Base-by-base conservation (phyloP, 2,797 vertebrate species). In the Peromyscus nudipes region DNA sequence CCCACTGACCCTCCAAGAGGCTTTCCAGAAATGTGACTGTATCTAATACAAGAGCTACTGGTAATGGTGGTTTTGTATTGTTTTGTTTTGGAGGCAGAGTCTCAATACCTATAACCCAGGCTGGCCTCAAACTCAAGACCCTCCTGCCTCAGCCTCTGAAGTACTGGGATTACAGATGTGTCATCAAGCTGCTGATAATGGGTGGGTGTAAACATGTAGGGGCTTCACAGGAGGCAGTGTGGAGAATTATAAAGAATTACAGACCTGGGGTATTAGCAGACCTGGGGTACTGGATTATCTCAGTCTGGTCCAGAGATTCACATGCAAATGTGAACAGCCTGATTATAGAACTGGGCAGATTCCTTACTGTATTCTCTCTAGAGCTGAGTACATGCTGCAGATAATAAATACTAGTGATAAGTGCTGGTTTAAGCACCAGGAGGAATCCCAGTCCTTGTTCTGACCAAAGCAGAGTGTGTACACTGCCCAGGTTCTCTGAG, bases 121-220 rank as follows among this genome's bases (percentile, higher is more conserved):
- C 55, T 76, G 71, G 55, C 55, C 14, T 76, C 69, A 76, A 75
- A 88, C 86, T 43, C 27, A 31, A 57, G 86, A 88, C 49, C 85
- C n/a, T 29, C 83, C 67, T 40, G 34, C 49, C 85, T 73, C 52
- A 73, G n/a, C 14, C n/a, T 57, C 67, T 88, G 43, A 85, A 73
- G 34, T 40, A 11, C 67, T 73, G n/a, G n/a, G 69, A 57, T 73
- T 73, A 57, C 8, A 73, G 67, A 27, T 37, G 23, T 87, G 49
- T 52, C 8, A n/a, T 37, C 46, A 29, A 31, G 86, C 52, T 21
- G 29, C 73, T 64, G 55, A 40, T 7, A 82, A 60, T 17, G 3
- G 55, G 12, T 0, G 0, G 57, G 21, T 19, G 19, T 6, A 64
- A 49, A 75, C 8, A 12, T 0, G 3, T 29, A 43, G 43, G 57